phyloP scores from a whole-genome alignment of 2,113 vertebrate genomes.

The Cyanocitta stelleri region DNA sequence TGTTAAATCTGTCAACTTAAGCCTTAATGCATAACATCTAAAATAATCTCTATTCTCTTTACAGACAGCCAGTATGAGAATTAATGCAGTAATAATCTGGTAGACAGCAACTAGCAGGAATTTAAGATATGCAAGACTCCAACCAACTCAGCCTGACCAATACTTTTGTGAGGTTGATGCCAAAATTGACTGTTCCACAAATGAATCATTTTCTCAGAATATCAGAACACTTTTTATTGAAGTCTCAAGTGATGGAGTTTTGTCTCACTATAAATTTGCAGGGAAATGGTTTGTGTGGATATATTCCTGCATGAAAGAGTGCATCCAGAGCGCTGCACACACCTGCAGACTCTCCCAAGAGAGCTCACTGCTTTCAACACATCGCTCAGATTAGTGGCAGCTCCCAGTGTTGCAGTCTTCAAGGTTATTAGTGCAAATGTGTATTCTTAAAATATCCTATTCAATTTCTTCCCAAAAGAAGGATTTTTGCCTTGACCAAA shows the following conservation, averaged over 20 bases:
- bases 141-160: background rate
- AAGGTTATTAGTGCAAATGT: background rate
- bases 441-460: background rate
- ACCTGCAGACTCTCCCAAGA: background rate
- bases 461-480: background rate
- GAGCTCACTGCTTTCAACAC: background rate
- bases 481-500: background rate
- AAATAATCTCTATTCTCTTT: constrained; percentile 20
- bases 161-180: background rate
- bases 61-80: background rate
- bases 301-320: fast-evolving
- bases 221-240: background rate
- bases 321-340: background rate
- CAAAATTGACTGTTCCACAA: background rate
- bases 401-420: background rate
- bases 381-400: background rate
- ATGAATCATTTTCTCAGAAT: background rate
- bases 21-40: background rate
- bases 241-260: background rate
- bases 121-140: background rate
- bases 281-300: background rate
- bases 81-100: background rate
- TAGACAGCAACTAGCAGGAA: background rate
- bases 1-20: constrained; percentile 54
- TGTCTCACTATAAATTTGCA: background rate